These are phyloP conservation scores for Percopsis transmontana DNA, from an alignment of 2,113 vertebrate genomes.

Conservation along the genomic window DNA sequence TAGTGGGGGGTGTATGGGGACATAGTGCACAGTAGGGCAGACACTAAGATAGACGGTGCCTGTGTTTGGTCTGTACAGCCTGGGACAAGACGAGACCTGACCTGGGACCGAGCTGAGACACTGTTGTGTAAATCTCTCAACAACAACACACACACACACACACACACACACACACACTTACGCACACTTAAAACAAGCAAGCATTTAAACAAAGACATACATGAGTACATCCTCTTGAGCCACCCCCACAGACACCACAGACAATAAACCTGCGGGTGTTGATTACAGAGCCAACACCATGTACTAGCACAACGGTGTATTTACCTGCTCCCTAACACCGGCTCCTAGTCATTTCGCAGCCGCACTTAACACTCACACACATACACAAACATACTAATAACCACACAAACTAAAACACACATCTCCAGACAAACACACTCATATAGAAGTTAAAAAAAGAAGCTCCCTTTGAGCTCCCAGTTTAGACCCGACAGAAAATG, in stretches of 20 bases:
- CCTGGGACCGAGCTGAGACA: slow-evolving; percentile 42
- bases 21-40: slow-evolving; percentile 14
- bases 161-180: not conserved
- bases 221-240: not conserved
- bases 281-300: slow-evolving; percentile 53
- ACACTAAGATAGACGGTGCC: slow-evolving; percentile 3
- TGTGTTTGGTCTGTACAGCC: slow-evolving; percentile 37
- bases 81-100: slow-evolving; percentile 59
- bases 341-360: slow-evolving; percentile 36
- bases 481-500: slow-evolving; percentile 28
- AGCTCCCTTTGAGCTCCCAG: slow-evolving; percentile 22
- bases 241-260: slow-evolving; percentile 11
- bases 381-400: not conserved
- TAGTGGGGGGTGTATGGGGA: not conserved
- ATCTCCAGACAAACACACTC: slow-evolving; percentile 29
- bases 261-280: slow-evolving; percentile 55
- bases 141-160: slow-evolving; percentile 32
- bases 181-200: not conserved
- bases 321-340: slow-evolving; percentile 27
- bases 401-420: slow-evolving; percentile 7
- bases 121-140: slow-evolving; percentile 30
- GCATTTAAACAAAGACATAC: slow-evolving; percentile 18
- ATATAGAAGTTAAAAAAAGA: slow-evolving; percentile 42
- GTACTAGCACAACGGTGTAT: slow-evolving; percentile 35
- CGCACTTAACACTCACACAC: slow-evolving; percentile 12